phyloP scores from a whole-genome alignment of 2,797 vertebrate genomes.

The Semotilus atromaculatus region DNA sequence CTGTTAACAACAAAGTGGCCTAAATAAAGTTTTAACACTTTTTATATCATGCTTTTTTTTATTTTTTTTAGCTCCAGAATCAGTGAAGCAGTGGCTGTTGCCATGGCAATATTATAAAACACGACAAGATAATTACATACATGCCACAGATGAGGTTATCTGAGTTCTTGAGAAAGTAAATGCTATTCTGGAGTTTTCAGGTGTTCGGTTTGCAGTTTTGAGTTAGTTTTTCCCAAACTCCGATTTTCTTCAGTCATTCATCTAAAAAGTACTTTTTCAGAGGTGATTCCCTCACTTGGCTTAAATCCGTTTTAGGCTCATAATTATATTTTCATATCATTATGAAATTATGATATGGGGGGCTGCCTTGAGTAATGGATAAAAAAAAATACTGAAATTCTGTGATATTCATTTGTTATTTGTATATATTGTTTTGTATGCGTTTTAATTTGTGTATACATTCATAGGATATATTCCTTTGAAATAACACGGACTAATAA shows the following conservation, averaged over 20 bases:
- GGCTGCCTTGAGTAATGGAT: not conserved
- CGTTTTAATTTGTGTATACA: not conserved
- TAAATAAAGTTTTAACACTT: constrained; percentile 47
- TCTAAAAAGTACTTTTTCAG: not conserved
- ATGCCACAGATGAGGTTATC: constrained; percentile 48
- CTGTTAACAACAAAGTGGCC: constrained; percentile 35
- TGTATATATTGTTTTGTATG: not conserved
- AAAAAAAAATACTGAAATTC: not conserved
- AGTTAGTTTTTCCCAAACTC: constrained; percentile 15
- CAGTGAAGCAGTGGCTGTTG: constrained; percentile 66
- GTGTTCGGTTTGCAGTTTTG: constrained; percentile 37
- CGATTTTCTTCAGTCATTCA: not conserved
- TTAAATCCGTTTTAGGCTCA: not conserved
- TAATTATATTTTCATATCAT: not conserved
- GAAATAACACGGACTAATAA: not conserved
- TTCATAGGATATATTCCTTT: not conserved
- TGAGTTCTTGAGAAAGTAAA: constrained; percentile 55
- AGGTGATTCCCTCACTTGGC: not conserved
- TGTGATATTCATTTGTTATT: not conserved
- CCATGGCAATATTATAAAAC: constrained; percentile 60
- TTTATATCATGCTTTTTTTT: constrained; percentile 36
- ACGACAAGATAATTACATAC: constrained; percentile 61
- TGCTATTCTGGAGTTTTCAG: constrained; percentile 43
- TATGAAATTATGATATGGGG: too few species aligned
- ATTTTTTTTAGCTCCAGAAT: constrained; percentile 47